Evolutionary conservation across 2,888 invertebrate genomes (phyloP), one percentile per base, ranked within the genome.

Genomic region (Cataglyphis cursor): DNA sequence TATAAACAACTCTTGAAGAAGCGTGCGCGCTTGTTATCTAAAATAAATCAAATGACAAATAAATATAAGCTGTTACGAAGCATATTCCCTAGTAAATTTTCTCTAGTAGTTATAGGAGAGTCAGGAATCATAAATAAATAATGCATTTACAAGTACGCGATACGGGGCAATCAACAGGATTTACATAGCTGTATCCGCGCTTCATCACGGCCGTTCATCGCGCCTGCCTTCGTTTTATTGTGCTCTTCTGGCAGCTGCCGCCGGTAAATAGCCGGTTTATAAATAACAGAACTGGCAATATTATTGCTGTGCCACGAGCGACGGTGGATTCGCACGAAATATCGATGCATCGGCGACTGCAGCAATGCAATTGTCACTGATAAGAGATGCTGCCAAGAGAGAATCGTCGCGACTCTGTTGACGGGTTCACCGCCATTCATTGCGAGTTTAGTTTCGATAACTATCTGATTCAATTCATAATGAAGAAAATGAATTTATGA

Each of bases 211-310:
- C 41, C 38, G 38, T 35, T 48, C 24, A 61, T 76, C 64, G 48
- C 80, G 68, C 35, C 73, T 87, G 88, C 86, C 86, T 91, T 90
- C 85, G 91, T 93, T 92, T 92, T 92, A 91, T 91, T 91, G 89
- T 90, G 85, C 87, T 90, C 83, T 92, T 91, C 92, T 93, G 94
- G 92, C 94, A 93, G 90, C 92, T 92, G 85, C 85, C 87, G 85
- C 89, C 90, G 90, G 90, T 93, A 93, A 94, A 93, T 92, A 91
- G 90, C 83, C 86, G 74, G 87, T 85, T 89, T 89, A 93, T 93
- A 93, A 93, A 93, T 94, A 93, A 93, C 87, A 72, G 75, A 61
- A 72, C 66, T 35, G 76, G 88, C 85, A 82, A 87, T 90, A 90
- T 88, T 88, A 87, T 82, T 68, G 81, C 66, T 68, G 87, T 57